Base-by-base conservation (phyloP, 2,113 vertebrate genomes). In the Gobius niger region DNA sequence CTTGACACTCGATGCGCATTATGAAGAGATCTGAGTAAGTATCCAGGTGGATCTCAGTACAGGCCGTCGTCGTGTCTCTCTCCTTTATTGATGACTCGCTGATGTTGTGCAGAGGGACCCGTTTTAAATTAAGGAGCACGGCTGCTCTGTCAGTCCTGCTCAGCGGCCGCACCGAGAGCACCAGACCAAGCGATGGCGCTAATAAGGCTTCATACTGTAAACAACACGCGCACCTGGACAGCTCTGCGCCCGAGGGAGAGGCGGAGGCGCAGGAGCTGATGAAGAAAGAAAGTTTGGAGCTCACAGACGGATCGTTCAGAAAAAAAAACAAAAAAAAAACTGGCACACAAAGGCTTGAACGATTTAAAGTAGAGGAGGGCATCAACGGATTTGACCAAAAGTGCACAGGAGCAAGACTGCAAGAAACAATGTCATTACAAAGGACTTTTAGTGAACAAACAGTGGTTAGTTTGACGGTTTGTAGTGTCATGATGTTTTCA, bases 161-260 rank as follows among this genome's bases (percentile, higher is more conserved):
- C 85, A 88, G 86, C 10, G 51, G 9, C 86, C 75, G 77, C 81
- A 70, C 85, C 76, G 77, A 85, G 86, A 84, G 71, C 84, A 83
- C 50, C 73, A 82, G 82, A 90, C 76, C 83, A 67, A 78, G 82
- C 82, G 52, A 82, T 77, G 78, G 84, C 75, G 80, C 78, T 93
- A 93, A 92, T 92, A 91, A 79, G 85, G 77, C 80, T 80, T 87
- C 87, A 82, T 76, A 82, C 87, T 90, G 88, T 90, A 91, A 92
- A 92, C 91, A 90, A 85, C 89, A 91, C 84, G 87, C 83, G 84
- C 87, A 89, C 88, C 89, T 88, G 88, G 87, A 84, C 83, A 86
- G 85, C 83, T 62, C 24, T 0, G 61, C 46, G 72, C 75, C 61
- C 3, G 82, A 70, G 86, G 69, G 60, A 18, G 60, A 11, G 65